Base-by-base conservation (phyloP, 2,888 invertebrate genomes). In the Anodontia alba region DNA sequence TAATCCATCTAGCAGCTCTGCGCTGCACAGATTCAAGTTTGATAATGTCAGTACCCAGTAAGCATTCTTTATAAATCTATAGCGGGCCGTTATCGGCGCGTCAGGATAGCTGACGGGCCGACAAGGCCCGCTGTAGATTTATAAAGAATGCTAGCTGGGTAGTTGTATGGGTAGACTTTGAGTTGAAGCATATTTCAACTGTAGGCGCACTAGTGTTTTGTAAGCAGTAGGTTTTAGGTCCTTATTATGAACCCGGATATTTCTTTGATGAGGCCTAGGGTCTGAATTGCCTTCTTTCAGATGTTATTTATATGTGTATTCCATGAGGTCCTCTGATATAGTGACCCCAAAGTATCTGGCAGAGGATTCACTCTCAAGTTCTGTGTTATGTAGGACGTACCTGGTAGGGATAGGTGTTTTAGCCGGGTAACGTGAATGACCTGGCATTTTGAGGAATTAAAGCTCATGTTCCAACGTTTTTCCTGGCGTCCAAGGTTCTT, bases 11-110 rank as follows among this genome's bases (percentile, higher is more conserved):
- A 17, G 31, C 62, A 33, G 62, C 62, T 20, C 62, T 62, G 31
- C 62, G 62, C 33, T 62, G 33, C 1, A 62, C 62, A 62, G 31
- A 62, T 62, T 62, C 62, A 62, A 62, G 62, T 62, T 62, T n/a
- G n/a, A n/a, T n/a, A n/a, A n/a, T n/a, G n/a, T n/a, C n/a, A n/a
- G n/a, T n/a, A n/a, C n/a, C n/a, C n/a, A n/a, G n/a, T n/a, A n/a
- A n/a, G n/a, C n/a, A n/a, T n/a, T n/a, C n/a, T n/a, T n/a, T n/a
- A n/a, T n/a, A n/a, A n/a, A n/a, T n/a, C n/a, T n/a, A n/a, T n/a
- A n/a, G n/a, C n/a, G n/a, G n/a, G n/a, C n/a, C n/a, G n/a, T n/a
- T n/a, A n/a, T n/a, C n/a, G n/a, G n/a, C n/a, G n/a, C n/a, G n/a
- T n/a, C n/a, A n/a, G n/a, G n/a, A n/a, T n/a, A n/a, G n/a, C n/a